Evolutionary conservation across 2,113 vertebrate genomes (phyloP).

Genomic region (Hoplias malabaricus): DNA sequence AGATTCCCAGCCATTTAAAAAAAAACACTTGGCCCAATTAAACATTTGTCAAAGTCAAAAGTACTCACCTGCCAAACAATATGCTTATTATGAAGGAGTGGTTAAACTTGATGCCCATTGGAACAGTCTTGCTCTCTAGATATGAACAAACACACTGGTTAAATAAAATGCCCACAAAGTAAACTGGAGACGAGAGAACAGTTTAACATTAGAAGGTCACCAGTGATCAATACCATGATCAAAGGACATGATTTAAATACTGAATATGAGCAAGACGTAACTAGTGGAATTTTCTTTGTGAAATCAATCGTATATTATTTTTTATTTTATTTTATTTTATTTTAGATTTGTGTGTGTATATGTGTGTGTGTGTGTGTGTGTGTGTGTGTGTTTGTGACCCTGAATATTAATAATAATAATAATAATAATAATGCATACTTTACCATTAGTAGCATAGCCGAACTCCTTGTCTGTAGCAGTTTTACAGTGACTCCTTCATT

Average conservation of each 20-base stretch:
- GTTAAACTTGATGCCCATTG: neutral
- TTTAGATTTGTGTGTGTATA: no score
- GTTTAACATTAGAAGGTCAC: neutral
- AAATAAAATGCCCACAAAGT: neutral
- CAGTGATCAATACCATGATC: neutral
- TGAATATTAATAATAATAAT: no score
- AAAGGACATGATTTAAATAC: neutral
- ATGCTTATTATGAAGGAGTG: neutral
- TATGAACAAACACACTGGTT: neutral
- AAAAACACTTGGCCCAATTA: constrained; percentile 60
- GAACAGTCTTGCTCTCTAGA: neutral
- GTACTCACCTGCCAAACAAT: constrained; percentile 19
- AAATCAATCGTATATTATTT: neutral
- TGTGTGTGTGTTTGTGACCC: no score
- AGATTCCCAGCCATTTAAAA: constrained; percentile 18
- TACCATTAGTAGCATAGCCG: no score
- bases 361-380: no score
- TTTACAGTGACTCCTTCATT: no score
- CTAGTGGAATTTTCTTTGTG: neutral
- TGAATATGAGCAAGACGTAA: no score
- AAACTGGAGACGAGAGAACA: neutral
- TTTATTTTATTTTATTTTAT: no score
- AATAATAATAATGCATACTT: no score
- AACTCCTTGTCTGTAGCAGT: no score
- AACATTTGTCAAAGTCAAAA: constrained; percentile 67